phyloP scores from a whole-genome alignment of 1,140 invertebrate species.

The Steinernema feltiae region DNA sequence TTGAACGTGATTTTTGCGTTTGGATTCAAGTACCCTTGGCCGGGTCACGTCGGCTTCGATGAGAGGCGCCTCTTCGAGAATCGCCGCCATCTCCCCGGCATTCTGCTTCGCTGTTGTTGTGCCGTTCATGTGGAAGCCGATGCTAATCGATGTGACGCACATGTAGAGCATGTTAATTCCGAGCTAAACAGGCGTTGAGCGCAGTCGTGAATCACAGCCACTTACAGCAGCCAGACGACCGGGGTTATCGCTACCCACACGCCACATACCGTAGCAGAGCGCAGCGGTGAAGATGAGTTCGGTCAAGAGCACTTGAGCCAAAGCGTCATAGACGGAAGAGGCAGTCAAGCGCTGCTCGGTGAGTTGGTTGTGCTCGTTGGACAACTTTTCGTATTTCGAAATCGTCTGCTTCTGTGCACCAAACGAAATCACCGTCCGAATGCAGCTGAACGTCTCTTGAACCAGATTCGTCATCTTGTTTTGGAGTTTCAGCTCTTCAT shows the following conservation, averaged over 20 bases:
- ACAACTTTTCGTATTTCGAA: conserved; percentile 48
- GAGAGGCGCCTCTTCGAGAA: conserved; percentile 39
- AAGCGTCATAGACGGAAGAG: conserved; percentile 52
- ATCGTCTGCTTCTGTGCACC: conserved; percentile 53
- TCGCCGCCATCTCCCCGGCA: conserved; percentile 42
- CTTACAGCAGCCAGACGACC: conserved; percentile 45
- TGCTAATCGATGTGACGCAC: conserved; percentile 53
- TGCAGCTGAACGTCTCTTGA: conserved; percentile 51
- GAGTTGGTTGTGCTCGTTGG: conserved; percentile 43
- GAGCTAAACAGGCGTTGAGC: no score
- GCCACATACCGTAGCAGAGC: conserved; percentile 49
- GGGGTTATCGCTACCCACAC: conserved; percentile 46
- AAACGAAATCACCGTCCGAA: conserved; percentile 53
- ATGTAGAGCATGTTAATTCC: conserved; percentile 57
- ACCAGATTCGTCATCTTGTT: conserved; percentile 54
- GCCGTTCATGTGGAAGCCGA: conserved; percentile 56
- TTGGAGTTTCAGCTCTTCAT: conserved; percentile 46
- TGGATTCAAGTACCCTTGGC: not conserved
- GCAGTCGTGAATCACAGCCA: no score
- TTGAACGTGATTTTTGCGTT: no score
- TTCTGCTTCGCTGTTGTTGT: conserved; percentile 43
- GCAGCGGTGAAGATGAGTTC: conserved; percentile 54
- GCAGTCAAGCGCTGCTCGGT: conserved; percentile 51
- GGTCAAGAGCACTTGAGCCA: conserved; percentile 54
- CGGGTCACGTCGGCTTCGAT: conserved; percentile 38